Evolutionary conservation across 2,797 vertebrate genomes (phyloP), one percentile per base, ranked within the genome.

Genomic region (Peromyscus nudipes): DNA sequence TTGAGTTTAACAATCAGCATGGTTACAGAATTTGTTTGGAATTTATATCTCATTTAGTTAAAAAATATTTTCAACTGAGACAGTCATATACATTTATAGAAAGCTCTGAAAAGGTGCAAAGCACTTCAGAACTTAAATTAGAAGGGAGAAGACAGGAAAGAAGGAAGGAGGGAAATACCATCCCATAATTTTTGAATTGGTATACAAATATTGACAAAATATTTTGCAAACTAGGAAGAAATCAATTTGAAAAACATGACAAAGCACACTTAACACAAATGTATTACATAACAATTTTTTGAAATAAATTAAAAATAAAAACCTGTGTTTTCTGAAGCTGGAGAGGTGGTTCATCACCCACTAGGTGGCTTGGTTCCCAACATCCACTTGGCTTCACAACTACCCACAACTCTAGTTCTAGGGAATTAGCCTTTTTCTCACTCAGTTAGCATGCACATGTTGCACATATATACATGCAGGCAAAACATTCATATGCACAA

Each of bases 171-270:
- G 19, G 6, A 85, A 27, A 34, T 34, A 90, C 1, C 21, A 92
- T 7, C 9, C 91, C 77, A 97, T 85, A 96, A 97, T 65, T 62
- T 95, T 84, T 95, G 13, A 16, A 91, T 5, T 67, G 77, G 6
- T 69, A 23, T 52, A 52, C 21, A 64, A 49, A 79, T 55, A 91
- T 27, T 79, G 65, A 85, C 43, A 87, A 91, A 73, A 91, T 89
- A 67, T 69, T 95, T 86, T 27, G 87, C 34, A 60, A 76, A 87
- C 34, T 57, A 93, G 19, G 83, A 93, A 90, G 21, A 85, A 40
- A 19, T 25, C 71, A 49, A 89, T 1, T n/a, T 86, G 10, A 93
- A 67, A 57, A 52, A 80, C 27, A 37, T 1, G n/a, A 55, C 19
- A 83, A 76, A 31, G 4, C 69, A 85, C 34, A 62, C 4, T 16